Evolutionary conservation across 1,140 invertebrate genomes (phyloP).

Genomic region (Pristionchus pacificus): DNA sequence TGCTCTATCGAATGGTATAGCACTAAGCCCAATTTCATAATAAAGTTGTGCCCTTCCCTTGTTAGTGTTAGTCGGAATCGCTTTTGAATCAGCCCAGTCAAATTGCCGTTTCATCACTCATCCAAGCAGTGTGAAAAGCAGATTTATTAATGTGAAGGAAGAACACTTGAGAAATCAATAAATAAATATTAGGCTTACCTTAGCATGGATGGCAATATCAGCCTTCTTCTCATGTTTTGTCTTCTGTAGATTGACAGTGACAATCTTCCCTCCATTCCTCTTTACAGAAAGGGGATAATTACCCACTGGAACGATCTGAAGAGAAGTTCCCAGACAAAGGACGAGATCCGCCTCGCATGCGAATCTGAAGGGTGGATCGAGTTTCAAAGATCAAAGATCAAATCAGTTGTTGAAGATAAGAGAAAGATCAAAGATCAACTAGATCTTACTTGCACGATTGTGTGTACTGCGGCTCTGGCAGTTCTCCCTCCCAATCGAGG

Average conservation of each 20-base stretch:
- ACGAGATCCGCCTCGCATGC: conserved; percentile 80
- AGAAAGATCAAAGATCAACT: not conserved
- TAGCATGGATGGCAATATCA: conserved; percentile 44
- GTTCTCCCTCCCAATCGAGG: conserved; percentile 93
- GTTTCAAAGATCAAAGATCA: no score
- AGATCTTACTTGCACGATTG: conserved; percentile 61
- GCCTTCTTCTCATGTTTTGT: conserved; percentile 74
- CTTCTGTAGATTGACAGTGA: conserved; percentile 90
- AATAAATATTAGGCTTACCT: conserved; percentile 6
- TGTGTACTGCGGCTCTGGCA: conserved; percentile 80
- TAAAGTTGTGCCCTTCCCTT: no score
- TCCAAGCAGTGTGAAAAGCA: no score
- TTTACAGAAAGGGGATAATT: conserved; percentile 83
- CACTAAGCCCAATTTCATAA: no score
- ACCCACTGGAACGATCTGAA: conserved; percentile 94
- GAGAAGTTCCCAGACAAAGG: conserved; percentile 86
- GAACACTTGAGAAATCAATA: no score
- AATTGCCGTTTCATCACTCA: no score
- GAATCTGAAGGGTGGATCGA: conserved; percentile 83
- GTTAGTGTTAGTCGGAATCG: no score
- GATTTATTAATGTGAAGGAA: no score
- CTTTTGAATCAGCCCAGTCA: no score
- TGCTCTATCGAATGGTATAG: no score
- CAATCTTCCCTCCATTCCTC: conserved; percentile 80
- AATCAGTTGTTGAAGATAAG: no score